These are phyloP conservation scores for Medauroidea extradentata DNA, from an alignment of 1,140 invertebrate species.

Conservation along the genomic window DNA sequence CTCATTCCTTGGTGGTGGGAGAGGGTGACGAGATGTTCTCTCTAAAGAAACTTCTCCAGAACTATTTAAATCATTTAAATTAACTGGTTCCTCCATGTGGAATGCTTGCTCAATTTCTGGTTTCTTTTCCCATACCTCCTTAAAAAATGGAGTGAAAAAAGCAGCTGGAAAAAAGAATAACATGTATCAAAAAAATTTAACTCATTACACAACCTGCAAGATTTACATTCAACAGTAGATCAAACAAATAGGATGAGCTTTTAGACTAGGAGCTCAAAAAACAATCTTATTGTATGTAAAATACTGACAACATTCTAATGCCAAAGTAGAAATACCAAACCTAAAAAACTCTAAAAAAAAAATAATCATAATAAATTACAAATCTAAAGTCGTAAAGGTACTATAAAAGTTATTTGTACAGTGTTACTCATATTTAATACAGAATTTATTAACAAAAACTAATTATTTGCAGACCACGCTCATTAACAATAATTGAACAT, in stretches of 20 bases:
- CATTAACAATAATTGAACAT: no score
- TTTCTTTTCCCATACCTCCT: constrained; percentile 93
- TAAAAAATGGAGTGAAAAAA: constrained; percentile 94
- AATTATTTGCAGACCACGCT: no score
- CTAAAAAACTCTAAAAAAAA: no score
- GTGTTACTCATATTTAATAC: no score
- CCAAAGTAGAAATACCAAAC: no score
- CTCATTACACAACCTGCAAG: not conserved
- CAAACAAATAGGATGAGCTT: not conserved
- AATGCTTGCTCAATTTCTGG: constrained; percentile 91
- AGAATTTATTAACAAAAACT: no score
- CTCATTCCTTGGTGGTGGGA: constrained; percentile 51
- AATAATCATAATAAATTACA: no score
- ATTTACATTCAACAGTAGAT: not conserved
- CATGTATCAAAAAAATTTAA: not conserved
- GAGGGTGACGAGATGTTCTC: constrained; percentile 56
- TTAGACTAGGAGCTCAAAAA: no score
- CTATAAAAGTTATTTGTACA: no score
- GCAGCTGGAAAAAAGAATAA: constrained; percentile 68
- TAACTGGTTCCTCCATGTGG: constrained; percentile 74
- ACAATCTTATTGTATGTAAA: no score
- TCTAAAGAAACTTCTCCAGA: constrained; percentile 67
- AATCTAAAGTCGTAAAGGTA: no score
- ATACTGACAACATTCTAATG: no score
- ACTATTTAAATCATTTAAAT: constrained; percentile 58